Conservation (phyloP, 2,797 vertebrate species). For the Eulemur albifrons region DNA sequence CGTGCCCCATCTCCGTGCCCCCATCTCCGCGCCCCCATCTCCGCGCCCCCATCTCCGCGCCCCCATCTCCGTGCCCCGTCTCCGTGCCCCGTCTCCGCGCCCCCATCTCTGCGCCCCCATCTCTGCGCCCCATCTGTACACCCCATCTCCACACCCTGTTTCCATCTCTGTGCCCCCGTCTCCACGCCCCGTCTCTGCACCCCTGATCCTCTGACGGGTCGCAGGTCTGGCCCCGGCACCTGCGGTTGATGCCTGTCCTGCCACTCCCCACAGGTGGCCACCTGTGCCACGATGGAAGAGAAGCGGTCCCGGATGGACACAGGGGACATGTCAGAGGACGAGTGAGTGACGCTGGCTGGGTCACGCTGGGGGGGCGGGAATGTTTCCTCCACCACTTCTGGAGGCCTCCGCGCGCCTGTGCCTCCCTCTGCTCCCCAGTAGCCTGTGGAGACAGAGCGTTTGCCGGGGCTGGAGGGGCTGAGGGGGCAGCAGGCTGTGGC, state of each 20-base stretch:
- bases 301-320: constrained; percentile 28
- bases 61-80: too few species aligned
- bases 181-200: not conserved
- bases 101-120: too few species aligned
- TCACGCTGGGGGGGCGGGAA: rapidly evolving
- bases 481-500: not conserved
- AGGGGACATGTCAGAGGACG: constrained; percentile 57
- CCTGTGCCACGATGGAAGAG: constrained; percentile 44
- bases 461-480: rapidly evolving
- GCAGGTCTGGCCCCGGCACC: not conserved
- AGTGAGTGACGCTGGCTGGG: constrained; percentile 58
- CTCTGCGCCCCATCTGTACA: too few species aligned
- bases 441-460: rapidly evolving
- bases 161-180: too few species aligned
- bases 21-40: too few species aligned
- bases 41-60: too few species aligned
- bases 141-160: too few species aligned
- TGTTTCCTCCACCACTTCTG: not conserved
- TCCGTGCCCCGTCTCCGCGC: too few species aligned
- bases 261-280: constrained; percentile 41
- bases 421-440: not conserved
- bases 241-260: not conserved
- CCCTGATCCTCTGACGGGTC: not conserved
- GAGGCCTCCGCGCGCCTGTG: not conserved
- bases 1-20: rapidly evolving